Conservation (phyloP, 2,113 vertebrate species). For the Henicopernis longicauda region DNA sequence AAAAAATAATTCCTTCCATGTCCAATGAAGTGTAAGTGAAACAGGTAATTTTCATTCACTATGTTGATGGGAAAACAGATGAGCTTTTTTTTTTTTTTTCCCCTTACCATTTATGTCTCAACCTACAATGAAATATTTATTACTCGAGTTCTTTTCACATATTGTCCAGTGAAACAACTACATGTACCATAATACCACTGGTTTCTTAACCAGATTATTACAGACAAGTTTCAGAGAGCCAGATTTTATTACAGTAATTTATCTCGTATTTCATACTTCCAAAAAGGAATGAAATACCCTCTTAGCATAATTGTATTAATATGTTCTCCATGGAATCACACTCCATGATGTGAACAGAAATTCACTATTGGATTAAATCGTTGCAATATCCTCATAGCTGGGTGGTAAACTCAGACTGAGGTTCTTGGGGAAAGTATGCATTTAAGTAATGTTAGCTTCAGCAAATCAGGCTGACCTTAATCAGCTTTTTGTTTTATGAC, state of each 20-base stretch:
- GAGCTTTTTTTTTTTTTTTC: neutral
- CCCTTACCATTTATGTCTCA: neutral
- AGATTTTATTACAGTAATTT: constrained; percentile 10
- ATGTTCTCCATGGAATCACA: neutral
- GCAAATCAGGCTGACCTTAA: neutral
- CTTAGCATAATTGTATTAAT: constrained; percentile 11
- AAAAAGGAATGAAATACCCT: constrained; percentile 1
- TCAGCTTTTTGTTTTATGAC: neutral
- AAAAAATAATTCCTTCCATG: neutral
- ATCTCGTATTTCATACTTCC: neutral
- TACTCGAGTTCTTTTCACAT: neutral
- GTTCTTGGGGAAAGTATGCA: neutral
- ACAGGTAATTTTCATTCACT: neutral
- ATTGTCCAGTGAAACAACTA: neutral
- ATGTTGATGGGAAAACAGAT: neutral
- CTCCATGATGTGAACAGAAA: neutral
- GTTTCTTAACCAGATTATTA: constrained; percentile 8
- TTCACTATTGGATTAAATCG: neutral
- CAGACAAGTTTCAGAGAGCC: neutral
- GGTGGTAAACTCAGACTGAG: neutral
- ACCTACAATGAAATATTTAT: neutral
- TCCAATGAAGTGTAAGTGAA: neutral
- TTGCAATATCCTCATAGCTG: neutral
- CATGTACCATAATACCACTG: neutral
- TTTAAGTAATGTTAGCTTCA: neutral